Evolutionary conservation across 2,797 vertebrate genomes (phyloP).

Genomic region (Lophotriccus pileatus): DNA sequence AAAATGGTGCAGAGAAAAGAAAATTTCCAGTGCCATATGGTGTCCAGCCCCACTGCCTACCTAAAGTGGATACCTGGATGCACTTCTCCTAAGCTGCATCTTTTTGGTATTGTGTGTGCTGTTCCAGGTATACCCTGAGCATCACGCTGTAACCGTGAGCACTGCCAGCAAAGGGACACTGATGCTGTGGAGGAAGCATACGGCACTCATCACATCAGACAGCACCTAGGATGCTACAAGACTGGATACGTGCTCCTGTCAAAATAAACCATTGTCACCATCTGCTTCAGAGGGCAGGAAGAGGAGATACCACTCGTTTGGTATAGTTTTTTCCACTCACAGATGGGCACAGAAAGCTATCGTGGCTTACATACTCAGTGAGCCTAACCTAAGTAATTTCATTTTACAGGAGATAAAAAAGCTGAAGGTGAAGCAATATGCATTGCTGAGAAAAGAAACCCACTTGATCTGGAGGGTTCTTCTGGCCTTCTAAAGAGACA

Average conservation of each 20-base stretch:
- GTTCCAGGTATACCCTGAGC: neutral
- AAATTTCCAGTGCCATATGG: neutral
- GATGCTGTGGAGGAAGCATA: neutral
- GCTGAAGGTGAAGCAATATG: neutral
- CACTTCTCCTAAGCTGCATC: neutral
- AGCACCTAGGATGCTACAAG: neutral
- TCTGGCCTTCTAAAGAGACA: neutral
- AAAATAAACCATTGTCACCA: neutral
- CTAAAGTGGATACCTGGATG: neutral
- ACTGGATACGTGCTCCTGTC: neutral
- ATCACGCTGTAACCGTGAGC: accelerated
- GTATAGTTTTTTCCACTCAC: neutral
- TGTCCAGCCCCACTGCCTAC: neutral
- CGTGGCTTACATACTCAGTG: neutral
- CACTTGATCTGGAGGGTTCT: neutral
- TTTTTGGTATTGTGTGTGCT: neutral
- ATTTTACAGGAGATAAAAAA: neutral
- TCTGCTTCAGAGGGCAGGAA: neutral
- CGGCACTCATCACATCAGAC: accelerated
- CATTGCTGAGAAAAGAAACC: neutral
- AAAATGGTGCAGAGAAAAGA: neutral
- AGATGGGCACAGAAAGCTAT: neutral
- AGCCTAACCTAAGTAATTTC: neutral
- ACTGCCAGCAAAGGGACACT: neutral
- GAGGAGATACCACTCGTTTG: neutral